Conservation (phyloP, 1,140 invertebrate species). For the Cydia strobilella region DNA sequence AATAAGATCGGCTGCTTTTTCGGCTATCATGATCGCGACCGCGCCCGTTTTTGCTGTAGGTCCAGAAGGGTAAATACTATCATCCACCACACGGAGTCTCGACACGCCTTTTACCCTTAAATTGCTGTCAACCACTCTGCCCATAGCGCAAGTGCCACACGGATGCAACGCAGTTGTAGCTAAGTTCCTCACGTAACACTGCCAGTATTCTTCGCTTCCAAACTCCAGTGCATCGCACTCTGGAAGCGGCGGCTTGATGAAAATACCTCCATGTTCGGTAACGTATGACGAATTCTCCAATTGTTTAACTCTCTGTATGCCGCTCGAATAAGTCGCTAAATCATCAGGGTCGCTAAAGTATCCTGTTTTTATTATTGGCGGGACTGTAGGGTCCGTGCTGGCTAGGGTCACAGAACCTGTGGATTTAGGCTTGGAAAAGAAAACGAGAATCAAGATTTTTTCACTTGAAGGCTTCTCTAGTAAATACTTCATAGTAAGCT, state of each 20-base stretch:
- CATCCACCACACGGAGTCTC: background rate
- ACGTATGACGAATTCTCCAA: background rate
- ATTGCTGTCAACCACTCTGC: background rate
- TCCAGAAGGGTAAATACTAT: background rate
- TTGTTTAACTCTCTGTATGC: background rate
- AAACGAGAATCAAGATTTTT: background rate
- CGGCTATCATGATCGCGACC: background rate
- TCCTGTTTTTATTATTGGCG: background rate
- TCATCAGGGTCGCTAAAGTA: background rate
- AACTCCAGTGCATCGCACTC: background rate
- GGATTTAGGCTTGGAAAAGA: background rate
- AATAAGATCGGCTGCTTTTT: background rate
- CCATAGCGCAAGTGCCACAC: background rate
- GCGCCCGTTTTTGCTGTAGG: background rate
- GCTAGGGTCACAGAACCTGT: background rate
- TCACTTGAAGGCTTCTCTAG: background rate
- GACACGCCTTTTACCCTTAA: background rate
- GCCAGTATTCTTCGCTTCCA: slow-evolving; percentile 2
- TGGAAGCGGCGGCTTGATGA: background rate
- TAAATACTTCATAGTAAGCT: background rate
- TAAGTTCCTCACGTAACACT: background rate
- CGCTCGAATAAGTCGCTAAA: background rate
- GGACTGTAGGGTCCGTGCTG: slow-evolving; percentile 15
- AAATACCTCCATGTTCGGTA: background rate
- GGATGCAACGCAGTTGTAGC: background rate